A percentile compares a stretch with the other conserved stretches of the same genome.
Conservation (phyloP, 2,888 invertebrate species). For the Dromius quadrimaculatus region DNA sequence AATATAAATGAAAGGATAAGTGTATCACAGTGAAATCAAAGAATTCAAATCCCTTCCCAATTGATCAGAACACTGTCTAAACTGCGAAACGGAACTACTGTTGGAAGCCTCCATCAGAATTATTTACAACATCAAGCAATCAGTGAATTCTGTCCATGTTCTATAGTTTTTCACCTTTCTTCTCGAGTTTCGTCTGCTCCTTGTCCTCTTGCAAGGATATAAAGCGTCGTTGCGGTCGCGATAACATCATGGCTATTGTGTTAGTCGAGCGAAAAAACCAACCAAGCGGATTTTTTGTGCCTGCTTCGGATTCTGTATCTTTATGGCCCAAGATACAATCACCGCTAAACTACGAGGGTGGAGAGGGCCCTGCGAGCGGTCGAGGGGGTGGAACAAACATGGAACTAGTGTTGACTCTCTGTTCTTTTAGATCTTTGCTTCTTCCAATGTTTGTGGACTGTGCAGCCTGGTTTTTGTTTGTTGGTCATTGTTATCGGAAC, state of each 20-base stretch:
- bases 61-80: no score
- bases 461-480: slow-evolving; percentile 30
- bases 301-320: slow-evolving; percentile 32
- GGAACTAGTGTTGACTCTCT: slow-evolving; percentile 33
- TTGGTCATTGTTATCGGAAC: slow-evolving; percentile 32
- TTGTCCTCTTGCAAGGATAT: slow-evolving; percentile 2
- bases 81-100: no score
- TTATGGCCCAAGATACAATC: slow-evolving; percentile 30
- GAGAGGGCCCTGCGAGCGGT: neutral
- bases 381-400: slow-evolving; percentile 26
- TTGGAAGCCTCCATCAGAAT: no score
- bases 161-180: no score
- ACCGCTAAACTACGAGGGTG: slow-evolving; percentile 19
- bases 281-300: slow-evolving; percentile 29
- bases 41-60: no score
- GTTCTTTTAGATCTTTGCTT: slow-evolving; percentile 31
- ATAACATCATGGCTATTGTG: slow-evolving; percentile 48
- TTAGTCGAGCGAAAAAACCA: slow-evolving; percentile 41
- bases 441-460: slow-evolving; percentile 9
- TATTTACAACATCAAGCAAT: no score
- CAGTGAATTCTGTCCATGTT: no score
- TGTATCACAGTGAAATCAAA: no score
- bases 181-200: no score
- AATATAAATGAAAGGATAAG: no score
- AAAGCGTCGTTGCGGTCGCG: slow-evolving; percentile 15